Evolutionary conservation across 2,888 invertebrate genomes (phyloP).

Genomic region (Agrotis exclamationis): DNA sequence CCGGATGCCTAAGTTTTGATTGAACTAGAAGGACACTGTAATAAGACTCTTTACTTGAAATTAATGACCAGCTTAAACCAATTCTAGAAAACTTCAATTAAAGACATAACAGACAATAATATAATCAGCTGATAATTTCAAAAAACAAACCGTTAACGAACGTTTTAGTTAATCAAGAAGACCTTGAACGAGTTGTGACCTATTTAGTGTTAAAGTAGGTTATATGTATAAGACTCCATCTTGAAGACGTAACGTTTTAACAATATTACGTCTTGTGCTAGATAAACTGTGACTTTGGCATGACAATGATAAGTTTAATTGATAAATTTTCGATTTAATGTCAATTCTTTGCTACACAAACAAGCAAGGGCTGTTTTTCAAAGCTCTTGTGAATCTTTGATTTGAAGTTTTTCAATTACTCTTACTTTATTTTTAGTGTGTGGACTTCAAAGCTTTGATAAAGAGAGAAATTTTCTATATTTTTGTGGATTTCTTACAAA

Average conservation of each 20-base stretch:
- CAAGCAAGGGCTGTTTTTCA: neutral
- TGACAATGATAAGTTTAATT: neutral
- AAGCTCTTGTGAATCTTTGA: neutral
- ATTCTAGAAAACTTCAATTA: neutral
- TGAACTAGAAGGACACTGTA: neutral
- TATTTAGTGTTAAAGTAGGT: slow-evolving; percentile 43
- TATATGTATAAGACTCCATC: slow-evolving; percentile 4
- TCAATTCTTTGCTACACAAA: neutral
- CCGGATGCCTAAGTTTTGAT: too few species aligned
- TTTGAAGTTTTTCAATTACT: neutral
- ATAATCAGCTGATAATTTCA: slow-evolving; percentile 34
- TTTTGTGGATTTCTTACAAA: too few species aligned
- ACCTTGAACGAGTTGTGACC: slow-evolving; percentile 46
- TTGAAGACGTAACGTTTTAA: slow-evolving; percentile 6
- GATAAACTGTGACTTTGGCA: slow-evolving; percentile 44
- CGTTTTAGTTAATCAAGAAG: slow-evolving; percentile 6
- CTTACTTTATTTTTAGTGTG: neutral
- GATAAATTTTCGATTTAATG: neutral
- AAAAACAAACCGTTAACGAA: slow-evolving; percentile 47
- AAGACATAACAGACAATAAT: neutral
- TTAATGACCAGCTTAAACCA: neutral
- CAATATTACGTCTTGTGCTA: slow-evolving; percentile 1
- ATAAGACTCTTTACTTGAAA: neutral
- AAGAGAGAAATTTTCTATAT: neutral
- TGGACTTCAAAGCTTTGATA: neutral